These are phyloP conservation scores for Antheraea mylitta DNA, from an alignment of 1,140 invertebrate species.

Conservation along the genomic window DNA sequence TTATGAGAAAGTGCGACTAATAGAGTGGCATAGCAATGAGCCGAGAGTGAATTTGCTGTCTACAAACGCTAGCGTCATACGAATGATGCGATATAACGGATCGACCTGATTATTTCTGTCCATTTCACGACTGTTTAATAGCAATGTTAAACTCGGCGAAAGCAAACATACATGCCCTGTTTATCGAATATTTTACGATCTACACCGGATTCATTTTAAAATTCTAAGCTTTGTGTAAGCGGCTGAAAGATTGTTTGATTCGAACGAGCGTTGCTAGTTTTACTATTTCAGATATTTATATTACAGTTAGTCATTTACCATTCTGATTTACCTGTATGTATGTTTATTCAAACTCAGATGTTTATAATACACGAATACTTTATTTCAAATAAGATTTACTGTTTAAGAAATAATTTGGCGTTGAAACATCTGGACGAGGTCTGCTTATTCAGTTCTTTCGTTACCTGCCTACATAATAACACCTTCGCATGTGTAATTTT, in stretches of 20 bases:
- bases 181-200: conserved; percentile 78
- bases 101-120: conserved; percentile 75
- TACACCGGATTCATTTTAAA: conserved; percentile 72
- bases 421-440: conserved; percentile 59
- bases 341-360: conserved; percentile 70
- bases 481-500: conserved; percentile 26
- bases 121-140: conserved; percentile 77
- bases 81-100: conserved; percentile 73
- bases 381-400: conserved; percentile 73
- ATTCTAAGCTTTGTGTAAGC: conserved; percentile 68
- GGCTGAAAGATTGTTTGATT: conserved; percentile 71
- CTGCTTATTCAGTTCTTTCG: conserved; percentile 42
- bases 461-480: conserved; percentile 26
- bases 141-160: conserved; percentile 74
- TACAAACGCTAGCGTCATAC: conserved; percentile 62
- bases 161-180: conserved; percentile 73
- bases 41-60: conserved; percentile 41
- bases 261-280: conserved; percentile 57
- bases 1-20: conserved; percentile 52
- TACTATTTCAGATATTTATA: conserved; percentile 74
- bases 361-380: conserved; percentile 74
- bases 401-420: conserved; percentile 61
- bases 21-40: conserved; percentile 60
- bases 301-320: conserved; percentile 74
- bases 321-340: conserved; percentile 72